Conservation (phyloP, 1,140 invertebrate species). For the Hylaeus anthracinus region DNA sequence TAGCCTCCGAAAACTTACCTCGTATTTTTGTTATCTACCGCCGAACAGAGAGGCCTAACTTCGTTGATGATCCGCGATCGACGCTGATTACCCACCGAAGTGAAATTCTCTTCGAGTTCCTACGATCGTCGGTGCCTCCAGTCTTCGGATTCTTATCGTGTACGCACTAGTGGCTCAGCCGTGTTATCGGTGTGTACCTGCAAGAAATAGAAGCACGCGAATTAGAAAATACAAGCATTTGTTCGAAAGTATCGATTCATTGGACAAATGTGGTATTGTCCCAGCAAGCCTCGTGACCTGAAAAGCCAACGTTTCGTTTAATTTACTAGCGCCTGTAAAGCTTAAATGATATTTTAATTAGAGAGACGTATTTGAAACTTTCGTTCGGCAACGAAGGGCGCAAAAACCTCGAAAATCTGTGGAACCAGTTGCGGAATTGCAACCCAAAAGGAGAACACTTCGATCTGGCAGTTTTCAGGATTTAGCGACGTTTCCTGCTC, state of each 20-base stretch:
- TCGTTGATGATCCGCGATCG: constrained; percentile 37
- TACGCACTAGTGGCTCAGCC: no score
- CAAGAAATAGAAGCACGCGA: no score
- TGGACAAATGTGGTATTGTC: no score
- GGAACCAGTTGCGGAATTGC: constrained; percentile 12
- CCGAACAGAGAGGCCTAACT: constrained; percentile 64
- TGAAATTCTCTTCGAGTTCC: neutral
- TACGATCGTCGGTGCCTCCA: neutral
- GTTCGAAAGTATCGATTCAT: no score
- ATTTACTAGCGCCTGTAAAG: no score
- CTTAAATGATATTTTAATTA: no score
- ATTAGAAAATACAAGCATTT: no score
- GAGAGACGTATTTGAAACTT: no score
- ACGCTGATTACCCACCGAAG: constrained; percentile 8
- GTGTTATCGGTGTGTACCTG: no score
- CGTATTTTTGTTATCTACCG: constrained; percentile 80
- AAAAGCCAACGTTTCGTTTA: no score
- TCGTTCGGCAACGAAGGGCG: neutral
- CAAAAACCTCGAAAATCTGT: no score
- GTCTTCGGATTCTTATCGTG: neutral
- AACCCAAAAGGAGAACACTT: constrained; percentile 25
- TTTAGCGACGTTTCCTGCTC: constrained; percentile 25
- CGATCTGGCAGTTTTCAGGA: constrained; percentile 36
- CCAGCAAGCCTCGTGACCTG: no score
- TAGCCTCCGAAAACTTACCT: constrained; percentile 76